Evolutionary conservation across 2,113 vertebrate genomes (phyloP), one percentile per base, ranked within the genome.

Genomic region (Alouatta palliata): DNA sequence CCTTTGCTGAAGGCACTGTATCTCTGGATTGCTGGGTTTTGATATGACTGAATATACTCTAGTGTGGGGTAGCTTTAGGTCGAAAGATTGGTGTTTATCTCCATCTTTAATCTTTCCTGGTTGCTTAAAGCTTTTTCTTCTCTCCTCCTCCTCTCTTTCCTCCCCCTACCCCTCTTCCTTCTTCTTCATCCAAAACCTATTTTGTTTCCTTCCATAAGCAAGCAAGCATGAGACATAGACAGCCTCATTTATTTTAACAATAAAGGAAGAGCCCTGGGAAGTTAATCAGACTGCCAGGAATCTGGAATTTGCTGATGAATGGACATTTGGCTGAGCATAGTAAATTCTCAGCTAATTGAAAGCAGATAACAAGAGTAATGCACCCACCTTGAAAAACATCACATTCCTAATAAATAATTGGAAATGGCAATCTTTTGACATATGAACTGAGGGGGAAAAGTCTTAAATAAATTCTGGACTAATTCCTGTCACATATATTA

Each of bases 271-370:
- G 98, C 98, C 98, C 98, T 94, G 98, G 97, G 98, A 99, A 98
- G 98, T 98, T 98, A 97, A 98, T 98, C 92, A 98, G 98, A 98
- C 97, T 98, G 98, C 98, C 98, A 98, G 98, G 97, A 99, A 98
- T 98, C 97, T 98, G 98, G 98, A 98, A 98, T 98, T 98, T 98
- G 98, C 98, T 99, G 98, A 98, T 99, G 98, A 98, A 99, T 99
- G 98, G 96, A 98, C 97, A 98, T 99, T 98, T 99, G 98, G 98
- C 98, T 98, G 98, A 98, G 98, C 98, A 98, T 84, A 98, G 98
- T 98, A 98, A 98, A 99, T 99, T 98, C 98, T 98, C 97, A 98
- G 97, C 98, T 99, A 99, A 99, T 98, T 99, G 98, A 98, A 99
- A 99, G 98, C 98, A 99, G 98, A 99, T 98, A 98, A 98, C 96